phyloP scores from a whole-genome alignment of 2,113 vertebrate species.

The Trachemys scripta region DNA sequence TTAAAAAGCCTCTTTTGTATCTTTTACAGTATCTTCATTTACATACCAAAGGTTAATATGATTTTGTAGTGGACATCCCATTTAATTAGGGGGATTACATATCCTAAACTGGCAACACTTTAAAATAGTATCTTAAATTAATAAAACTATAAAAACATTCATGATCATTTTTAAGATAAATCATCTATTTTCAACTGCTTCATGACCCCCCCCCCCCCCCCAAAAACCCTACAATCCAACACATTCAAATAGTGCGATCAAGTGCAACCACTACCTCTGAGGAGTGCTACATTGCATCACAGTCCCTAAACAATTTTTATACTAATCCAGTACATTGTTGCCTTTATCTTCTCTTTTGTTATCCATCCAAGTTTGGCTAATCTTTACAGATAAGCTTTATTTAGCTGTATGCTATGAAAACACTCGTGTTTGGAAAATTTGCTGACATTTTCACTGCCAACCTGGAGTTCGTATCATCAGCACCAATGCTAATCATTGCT shows the following conservation, averaged over 20 bases:
- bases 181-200: not conserved
- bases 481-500: not conserved
- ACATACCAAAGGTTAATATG: not conserved
- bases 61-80: not conserved
- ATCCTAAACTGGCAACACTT: not conserved
- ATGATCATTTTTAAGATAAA: not conserved
- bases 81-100: not conserved
- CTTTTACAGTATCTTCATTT: not conserved
- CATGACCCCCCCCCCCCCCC: fast-evolving
- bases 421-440: constrained; percentile 35
- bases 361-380: constrained; percentile 6
- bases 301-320: not conserved
- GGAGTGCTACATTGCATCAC: not conserved
- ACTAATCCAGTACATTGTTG: not conserved
- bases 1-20: not conserved
- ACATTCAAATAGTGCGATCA: not conserved
- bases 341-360: not conserved
- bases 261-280: not conserved
- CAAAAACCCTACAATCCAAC: fast-evolving
- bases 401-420: constrained; percentile 12
- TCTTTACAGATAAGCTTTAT: constrained; percentile 14
- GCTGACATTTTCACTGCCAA: constrained; percentile 37
- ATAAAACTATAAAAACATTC: not conserved
- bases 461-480: constrained; percentile 19
- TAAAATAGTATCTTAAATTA: not conserved